Percentiles rank a stretch among this genome's conserved stretches.
Conservation (phyloP, 2,888 invertebrate species). For the Tridacna crocea region DNA sequence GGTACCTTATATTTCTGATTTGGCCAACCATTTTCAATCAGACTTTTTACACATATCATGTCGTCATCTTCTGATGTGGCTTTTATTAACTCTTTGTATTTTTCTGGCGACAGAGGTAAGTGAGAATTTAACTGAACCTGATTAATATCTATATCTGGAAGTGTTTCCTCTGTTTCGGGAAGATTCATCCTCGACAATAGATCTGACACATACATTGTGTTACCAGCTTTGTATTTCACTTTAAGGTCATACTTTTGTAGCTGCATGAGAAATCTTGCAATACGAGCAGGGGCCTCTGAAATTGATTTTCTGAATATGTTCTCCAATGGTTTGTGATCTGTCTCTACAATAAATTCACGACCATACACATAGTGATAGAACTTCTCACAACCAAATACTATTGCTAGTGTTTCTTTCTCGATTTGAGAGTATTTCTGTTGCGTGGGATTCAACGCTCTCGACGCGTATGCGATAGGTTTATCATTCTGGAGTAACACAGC, state of each 20-base stretch:
- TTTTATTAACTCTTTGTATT: slow-evolving; percentile 29
- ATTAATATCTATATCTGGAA: slow-evolving; percentile 30
- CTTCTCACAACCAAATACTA: slow-evolving; percentile 49
- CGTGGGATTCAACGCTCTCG: slow-evolving; percentile 44
- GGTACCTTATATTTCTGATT: slow-evolving; percentile 33
- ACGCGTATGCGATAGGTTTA: slow-evolving; percentile 52
- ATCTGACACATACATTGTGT: slow-evolving; percentile 50
- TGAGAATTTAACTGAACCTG: slow-evolving; percentile 35
- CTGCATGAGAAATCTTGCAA: slow-evolving; percentile 24
- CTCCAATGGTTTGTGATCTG: slow-evolving; percentile 56
- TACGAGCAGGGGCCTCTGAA: slow-evolving; percentile 26
- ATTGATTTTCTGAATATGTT: slow-evolving; percentile 43
- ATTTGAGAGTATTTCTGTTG: slow-evolving; percentile 56
- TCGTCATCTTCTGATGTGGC: slow-evolving; percentile 43
- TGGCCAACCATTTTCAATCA: slow-evolving; percentile 54
- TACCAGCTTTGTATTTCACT: slow-evolving; percentile 51
- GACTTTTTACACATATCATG: slow-evolving; percentile 27
- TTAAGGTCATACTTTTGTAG: slow-evolving; percentile 54
- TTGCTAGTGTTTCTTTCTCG: slow-evolving; percentile 58
- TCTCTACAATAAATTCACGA: slow-evolving; percentile 31
- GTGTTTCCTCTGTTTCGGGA: slow-evolving; percentile 15
- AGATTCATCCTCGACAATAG: slow-evolving; percentile 29
- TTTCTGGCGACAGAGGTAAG: slow-evolving; percentile 34
- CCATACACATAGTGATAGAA: slow-evolving; percentile 52
- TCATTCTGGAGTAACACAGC: slow-evolving; percentile 45